Evolutionary conservation across 2,113 vertebrate species (phyloP).

Genomic region (Ceyx melanurus): DNA sequence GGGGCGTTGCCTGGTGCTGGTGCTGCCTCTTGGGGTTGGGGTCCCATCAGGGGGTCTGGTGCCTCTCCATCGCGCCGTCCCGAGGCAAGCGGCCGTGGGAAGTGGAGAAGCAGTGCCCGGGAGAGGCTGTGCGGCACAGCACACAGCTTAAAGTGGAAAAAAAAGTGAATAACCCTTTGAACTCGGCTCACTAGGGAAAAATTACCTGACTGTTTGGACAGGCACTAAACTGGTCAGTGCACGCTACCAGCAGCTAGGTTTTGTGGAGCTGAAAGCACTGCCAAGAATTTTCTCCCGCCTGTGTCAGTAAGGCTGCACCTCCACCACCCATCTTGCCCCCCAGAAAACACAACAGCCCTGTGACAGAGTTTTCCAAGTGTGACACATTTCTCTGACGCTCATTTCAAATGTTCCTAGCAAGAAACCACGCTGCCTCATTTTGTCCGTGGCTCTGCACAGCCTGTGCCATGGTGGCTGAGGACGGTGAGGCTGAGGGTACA

Average conservation of each 20-base stretch:
- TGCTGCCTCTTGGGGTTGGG: background rate
- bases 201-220: background rate
- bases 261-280: background rate
- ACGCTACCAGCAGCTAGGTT: background rate
- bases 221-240: background rate
- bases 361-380: background rate
- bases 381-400: background rate
- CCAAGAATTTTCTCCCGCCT: background rate
- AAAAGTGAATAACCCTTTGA: background rate
- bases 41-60: background rate
- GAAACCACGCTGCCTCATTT: background rate
- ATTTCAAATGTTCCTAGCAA: slow-evolving; percentile 18
- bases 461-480: background rate
- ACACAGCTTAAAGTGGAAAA: background rate
- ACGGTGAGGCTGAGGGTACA: background rate
- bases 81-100: accelerated
- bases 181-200: background rate
- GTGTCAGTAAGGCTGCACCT: background rate
- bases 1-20: background rate
- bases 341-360: background rate
- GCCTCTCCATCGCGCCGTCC: accelerated
- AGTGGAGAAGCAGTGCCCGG: background rate
- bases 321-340: background rate
- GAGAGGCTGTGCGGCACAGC: background rate
- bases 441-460: background rate